Conservation (phyloP, 2,888 invertebrate genomes). For the Brachyptera risi region DNA sequence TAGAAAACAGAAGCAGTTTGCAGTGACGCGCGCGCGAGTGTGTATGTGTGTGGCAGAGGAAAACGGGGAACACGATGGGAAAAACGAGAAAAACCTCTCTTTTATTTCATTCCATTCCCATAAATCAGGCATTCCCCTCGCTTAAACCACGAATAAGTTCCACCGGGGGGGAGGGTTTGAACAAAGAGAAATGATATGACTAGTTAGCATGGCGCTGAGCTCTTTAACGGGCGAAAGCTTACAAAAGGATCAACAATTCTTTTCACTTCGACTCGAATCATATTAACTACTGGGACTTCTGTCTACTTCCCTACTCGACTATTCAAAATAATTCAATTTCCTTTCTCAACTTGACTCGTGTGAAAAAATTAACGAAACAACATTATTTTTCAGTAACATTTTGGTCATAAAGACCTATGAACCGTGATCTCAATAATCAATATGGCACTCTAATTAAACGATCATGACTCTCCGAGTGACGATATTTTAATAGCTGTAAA, state of each 20-base stretch:
- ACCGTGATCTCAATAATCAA: no score
- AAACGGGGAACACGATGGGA: neutral
- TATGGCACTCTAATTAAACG: no score
- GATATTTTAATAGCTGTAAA: no score
- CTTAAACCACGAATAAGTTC: constrained; percentile 11
- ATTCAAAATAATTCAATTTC: no score
- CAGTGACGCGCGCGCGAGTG: constrained; percentile 1
- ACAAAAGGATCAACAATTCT: neutral
- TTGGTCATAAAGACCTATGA: no score
- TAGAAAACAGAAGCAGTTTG: neutral
- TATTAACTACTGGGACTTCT: neutral
- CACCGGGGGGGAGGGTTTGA: neutral
- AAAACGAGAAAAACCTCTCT: constrained; percentile 12
- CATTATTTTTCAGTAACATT: no score
- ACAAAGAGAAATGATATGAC: constrained; percentile 13
- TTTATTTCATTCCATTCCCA: constrained; percentile 17
- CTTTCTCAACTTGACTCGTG: no score
- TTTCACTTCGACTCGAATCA: neutral
- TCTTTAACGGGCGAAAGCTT: neutral
- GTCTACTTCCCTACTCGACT: neutral
- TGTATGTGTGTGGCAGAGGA: no score
- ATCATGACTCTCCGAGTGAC: no score
- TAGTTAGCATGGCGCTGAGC: neutral
- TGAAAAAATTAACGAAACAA: no score
- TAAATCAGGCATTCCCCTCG: constrained; percentile 11